Evolutionary conservation across 1,140 invertebrate species (phyloP), one percentile per base, ranked within the genome.

Genomic region (Drosophila equinoxialis): DNA sequence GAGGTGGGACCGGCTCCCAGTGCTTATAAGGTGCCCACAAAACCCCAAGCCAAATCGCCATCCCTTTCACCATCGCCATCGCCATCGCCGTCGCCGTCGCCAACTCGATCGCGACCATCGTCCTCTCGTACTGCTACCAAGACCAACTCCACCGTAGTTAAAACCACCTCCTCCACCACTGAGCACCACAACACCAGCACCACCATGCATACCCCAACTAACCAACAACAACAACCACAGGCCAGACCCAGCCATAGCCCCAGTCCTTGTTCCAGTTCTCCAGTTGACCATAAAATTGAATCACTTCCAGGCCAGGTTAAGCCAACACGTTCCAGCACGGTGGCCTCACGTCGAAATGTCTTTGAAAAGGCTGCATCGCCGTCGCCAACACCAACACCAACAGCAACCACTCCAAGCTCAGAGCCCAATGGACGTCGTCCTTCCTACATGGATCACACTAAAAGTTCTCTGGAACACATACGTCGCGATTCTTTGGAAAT

Each of bases 371-470:
- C 65, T 13, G 55, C 71, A n/a, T 65, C 37, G 60, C 71, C 65
- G n/a, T 58, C 71, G 13, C 68, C 35, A 37, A 37, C 8, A 10
- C 35, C 35, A 37, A 6, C 17, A 17, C 17, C 0, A 17, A 37
- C 35, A 30, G 26, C 65, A 41, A 6, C 7, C 66, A 7, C 26
- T 33, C n/a, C 68, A 67, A 3, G 11, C 65, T 2, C 57, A 71
- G 17, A 37, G 13, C 41, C 54, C 7, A 73, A 20, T 20, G 71
- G 69, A 1, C 80, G 91, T 11, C 83, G 91, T 64, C 91, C 91
- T 20, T 92, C 91, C 30, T 92, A 92, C 60, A 92, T 92, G 91
- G 90, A 91, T 41, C 91, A 92, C 48, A 92, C 91, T 17, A 89
- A 91, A 61, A 81, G 85, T 59, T 92, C 91, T 0, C 64, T 92